Evolutionary conservation across 2,113 vertebrate genomes (phyloP).

Genomic region (Podarcis muralis): DNA sequence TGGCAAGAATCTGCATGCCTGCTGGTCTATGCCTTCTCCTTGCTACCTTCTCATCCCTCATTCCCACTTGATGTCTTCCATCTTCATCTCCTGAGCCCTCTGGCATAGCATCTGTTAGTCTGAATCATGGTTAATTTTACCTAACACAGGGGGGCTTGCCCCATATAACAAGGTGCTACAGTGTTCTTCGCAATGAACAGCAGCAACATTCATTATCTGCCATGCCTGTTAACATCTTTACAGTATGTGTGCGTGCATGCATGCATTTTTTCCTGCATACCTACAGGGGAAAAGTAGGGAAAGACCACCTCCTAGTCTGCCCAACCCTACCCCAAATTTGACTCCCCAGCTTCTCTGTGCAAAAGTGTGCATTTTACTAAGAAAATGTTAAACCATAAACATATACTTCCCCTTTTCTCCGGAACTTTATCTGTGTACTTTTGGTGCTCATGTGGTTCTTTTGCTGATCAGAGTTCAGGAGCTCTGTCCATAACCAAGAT

Average conservation of each 20-base stretch:
- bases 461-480: not conserved
- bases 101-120: constrained; percentile 5
- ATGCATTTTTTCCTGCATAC: too few relatives aligned
- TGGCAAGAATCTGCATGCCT: not conserved
- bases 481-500: too few relatives aligned
- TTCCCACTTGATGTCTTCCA: not conserved
- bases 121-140: not conserved
- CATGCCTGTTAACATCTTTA: not conserved
- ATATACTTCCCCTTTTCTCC: not conserved
- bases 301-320: too few relatives aligned
- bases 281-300: too few relatives aligned
- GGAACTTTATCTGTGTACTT: not conserved
- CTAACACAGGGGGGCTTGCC: not conserved
- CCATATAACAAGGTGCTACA: not conserved
- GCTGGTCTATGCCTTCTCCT: not conserved
- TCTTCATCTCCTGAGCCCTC: not conserved
- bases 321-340: too few relatives aligned
- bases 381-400: too few relatives aligned
- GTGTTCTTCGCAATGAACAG: not conserved
- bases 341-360: too few relatives aligned
- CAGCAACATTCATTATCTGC: not conserved
- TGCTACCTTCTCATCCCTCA: not conserved
- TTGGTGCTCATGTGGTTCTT: not conserved
- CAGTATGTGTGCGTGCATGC: not conserved
- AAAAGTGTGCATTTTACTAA: too few relatives aligned